A percentile compares a stretch with the other conserved stretches of the same genome.
These are phyloP conservation scores for Tetramorium simillimum DNA, from an alignment of 1,140 invertebrate species.

Conservation along the genomic window DNA sequence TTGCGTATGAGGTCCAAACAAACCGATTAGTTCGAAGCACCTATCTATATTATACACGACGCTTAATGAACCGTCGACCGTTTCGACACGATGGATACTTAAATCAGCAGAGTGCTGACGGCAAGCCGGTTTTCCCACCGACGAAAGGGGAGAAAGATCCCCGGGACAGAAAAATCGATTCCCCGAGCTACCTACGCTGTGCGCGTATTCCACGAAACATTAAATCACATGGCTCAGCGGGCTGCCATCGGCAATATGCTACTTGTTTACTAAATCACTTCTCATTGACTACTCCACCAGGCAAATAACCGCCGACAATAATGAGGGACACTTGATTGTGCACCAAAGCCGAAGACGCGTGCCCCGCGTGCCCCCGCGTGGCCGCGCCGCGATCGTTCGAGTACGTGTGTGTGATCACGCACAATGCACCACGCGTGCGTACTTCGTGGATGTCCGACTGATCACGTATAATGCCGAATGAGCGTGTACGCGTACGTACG, in stretches of 20 bases:
- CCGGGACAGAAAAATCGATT: constrained; percentile 60
- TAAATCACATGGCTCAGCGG: constrained; percentile 76
- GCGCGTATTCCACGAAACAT: constrained; percentile 63
- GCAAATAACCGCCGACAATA: constrained; percentile 75
- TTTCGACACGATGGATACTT: constrained; percentile 35
- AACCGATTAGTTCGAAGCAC: constrained; percentile 26
- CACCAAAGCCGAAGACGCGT: constrained; percentile 77
- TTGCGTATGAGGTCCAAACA: neutral
- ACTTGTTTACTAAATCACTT: constrained; percentile 81
- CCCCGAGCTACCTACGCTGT: neutral
- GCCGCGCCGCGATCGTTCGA: no score
- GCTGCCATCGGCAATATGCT: constrained; percentile 80
- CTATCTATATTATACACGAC: neutral
- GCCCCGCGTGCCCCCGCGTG: no score
- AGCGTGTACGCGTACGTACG: neutral
- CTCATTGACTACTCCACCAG: constrained; percentile 75
- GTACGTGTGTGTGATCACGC: constrained; percentile 27
- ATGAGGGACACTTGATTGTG: constrained; percentile 77
- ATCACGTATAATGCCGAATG: constrained; percentile 19
- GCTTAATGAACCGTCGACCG: constrained; percentile 37
- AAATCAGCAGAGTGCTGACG: constrained; percentile 39
- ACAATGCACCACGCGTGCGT: constrained; percentile 8
- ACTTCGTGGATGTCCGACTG: constrained; percentile 3
- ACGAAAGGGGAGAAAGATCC: constrained; percentile 34
- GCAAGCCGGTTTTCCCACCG: constrained; percentile 42